Conservation (phyloP, 2,888 invertebrate species). For the Phania funesta region DNA sequence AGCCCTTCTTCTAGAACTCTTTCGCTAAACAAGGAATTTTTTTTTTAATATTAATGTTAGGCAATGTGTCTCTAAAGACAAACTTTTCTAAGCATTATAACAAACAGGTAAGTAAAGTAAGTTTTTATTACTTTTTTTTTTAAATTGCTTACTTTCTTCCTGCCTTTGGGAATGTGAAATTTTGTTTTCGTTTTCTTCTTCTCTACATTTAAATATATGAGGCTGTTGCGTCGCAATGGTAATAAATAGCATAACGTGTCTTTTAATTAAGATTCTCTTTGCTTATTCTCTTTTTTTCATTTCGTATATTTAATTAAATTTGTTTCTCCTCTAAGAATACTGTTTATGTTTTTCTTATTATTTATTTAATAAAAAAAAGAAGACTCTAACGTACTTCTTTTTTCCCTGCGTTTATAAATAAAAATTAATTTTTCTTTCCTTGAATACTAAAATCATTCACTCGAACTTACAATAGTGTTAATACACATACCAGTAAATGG, state of each 20-base stretch:
- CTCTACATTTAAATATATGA: conserved; percentile 55
- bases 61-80: neutral
- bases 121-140: conserved; percentile 17
- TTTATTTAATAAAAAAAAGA: conserved; percentile 9
- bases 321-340: neutral
- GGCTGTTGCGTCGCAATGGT: conserved; percentile 65
- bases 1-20: neutral
- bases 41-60: conserved; percentile 54
- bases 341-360: conserved; percentile 24
- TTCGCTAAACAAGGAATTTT: neutral
- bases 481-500: neutral
- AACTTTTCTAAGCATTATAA: conserved; percentile 26
- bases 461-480: neutral
- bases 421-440: conserved; percentile 12
- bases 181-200: neutral
- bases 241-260: conserved; percentile 66
- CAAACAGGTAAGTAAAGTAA: conserved; percentile 17
- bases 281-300: conserved; percentile 11
- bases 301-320: conserved; percentile 12
- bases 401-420: conserved; percentile 50
- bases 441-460: conserved; percentile 41
- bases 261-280: conserved; percentile 65
- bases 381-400: conserved; percentile 43
- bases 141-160: conserved; percentile 26
- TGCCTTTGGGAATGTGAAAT: conserved; percentile 46